Evolutionary conservation across 2,888 invertebrate species (phyloP).

Genomic region (Drosophila diplacantha): DNA sequence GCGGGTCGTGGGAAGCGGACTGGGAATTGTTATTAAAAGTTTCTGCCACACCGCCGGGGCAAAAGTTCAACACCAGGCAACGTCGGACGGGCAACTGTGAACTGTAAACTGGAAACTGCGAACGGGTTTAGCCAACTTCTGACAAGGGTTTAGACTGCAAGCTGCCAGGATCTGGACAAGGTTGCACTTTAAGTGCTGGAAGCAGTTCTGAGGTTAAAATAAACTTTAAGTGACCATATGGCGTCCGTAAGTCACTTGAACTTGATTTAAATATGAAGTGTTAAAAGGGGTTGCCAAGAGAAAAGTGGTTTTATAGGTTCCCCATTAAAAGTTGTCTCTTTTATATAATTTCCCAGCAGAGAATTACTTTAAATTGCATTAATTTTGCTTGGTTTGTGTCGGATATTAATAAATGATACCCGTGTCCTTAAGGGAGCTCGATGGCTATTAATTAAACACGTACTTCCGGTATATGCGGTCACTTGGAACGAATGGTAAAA

Average conservation of each 20-base stretch:
- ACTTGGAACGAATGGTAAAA: slow-evolving; percentile 48
- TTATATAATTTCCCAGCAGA: not conserved
- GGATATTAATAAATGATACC: slow-evolving; percentile 6
- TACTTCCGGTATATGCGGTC: slow-evolving; percentile 47
- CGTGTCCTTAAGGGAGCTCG: not conserved
- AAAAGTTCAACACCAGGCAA: slow-evolving; percentile 28
- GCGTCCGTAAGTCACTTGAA: slow-evolving; percentile 1
- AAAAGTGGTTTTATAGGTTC: not conserved
- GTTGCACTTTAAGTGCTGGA: slow-evolving; percentile 22
- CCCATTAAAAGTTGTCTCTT: not conserved
- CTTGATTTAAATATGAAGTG: not conserved
- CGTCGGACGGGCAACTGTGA: slow-evolving; percentile 3
- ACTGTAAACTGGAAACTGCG: slow-evolving; percentile 14
- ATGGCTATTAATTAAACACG: slow-evolving; percentile 51
- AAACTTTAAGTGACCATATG: slow-evolving; percentile 14
- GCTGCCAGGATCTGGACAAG: slow-evolving; percentile 1
- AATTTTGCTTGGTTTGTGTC: slow-evolving; percentile 2
- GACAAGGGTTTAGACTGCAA: slow-evolving; percentile 23
- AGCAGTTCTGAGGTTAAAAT: slow-evolving; percentile 4
- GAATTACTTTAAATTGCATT: slow-evolving; percentile 1
- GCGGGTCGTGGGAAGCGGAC: slow-evolving; percentile 11
- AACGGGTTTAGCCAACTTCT: slow-evolving; percentile 28
- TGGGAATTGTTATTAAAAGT: slow-evolving; percentile 38
- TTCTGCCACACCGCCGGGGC: slow-evolving; percentile 25
- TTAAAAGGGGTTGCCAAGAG: not conserved